phyloP scores from a whole-genome alignment of 2,888 invertebrate species.

The Lordiphosa fenestrarum region DNA sequence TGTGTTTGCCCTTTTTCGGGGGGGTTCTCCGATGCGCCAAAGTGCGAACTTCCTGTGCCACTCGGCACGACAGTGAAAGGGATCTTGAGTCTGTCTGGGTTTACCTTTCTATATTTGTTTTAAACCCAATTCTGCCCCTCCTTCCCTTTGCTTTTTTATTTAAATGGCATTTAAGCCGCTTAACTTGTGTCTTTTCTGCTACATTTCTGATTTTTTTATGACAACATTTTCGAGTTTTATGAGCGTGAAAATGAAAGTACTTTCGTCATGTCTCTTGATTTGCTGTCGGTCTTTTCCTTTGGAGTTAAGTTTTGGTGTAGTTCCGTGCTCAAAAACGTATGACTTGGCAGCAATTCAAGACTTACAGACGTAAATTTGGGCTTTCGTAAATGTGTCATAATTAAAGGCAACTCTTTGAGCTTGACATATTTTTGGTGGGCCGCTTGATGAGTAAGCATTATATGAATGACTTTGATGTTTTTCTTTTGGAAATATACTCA shows the following conservation, averaged over 20 bases:
- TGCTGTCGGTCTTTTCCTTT: slow-evolving; percentile 38
- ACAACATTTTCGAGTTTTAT: slow-evolving; percentile 55
- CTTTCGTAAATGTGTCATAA: slow-evolving; percentile 60
- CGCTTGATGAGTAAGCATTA: slow-evolving; percentile 42
- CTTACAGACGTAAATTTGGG: slow-evolving; percentile 43
- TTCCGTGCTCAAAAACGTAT: slow-evolving; percentile 28
- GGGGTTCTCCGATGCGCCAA: slow-evolving; percentile 41
- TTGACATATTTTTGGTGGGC: slow-evolving; percentile 20
- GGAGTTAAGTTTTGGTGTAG: slow-evolving; percentile 23
- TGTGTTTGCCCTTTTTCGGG: slow-evolving; percentile 24
- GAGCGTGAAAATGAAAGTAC: slow-evolving; percentile 70
- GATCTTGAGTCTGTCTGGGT: slow-evolving; percentile 27
- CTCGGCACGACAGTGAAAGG: slow-evolving; percentile 54
- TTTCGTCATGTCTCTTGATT: slow-evolving; percentile 48
- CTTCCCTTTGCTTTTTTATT: slow-evolving; percentile 42
- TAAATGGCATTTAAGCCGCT: slow-evolving; percentile 74
- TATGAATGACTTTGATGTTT: slow-evolving; percentile 12
- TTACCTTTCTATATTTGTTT: slow-evolving; percentile 53
- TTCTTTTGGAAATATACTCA: slow-evolving; percentile 3
- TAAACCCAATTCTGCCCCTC: slow-evolving; percentile 34
- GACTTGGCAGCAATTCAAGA: slow-evolving; percentile 50
- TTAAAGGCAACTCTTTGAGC: slow-evolving; percentile 34
- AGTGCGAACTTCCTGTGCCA: slow-evolving; percentile 68
- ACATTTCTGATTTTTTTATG: slow-evolving; percentile 54
- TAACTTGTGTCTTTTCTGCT: slow-evolving; percentile 45